These are phyloP conservation scores for Characodon lateralis DNA, from an alignment of 2,797 vertebrate species.

Conservation along the genomic window DNA sequence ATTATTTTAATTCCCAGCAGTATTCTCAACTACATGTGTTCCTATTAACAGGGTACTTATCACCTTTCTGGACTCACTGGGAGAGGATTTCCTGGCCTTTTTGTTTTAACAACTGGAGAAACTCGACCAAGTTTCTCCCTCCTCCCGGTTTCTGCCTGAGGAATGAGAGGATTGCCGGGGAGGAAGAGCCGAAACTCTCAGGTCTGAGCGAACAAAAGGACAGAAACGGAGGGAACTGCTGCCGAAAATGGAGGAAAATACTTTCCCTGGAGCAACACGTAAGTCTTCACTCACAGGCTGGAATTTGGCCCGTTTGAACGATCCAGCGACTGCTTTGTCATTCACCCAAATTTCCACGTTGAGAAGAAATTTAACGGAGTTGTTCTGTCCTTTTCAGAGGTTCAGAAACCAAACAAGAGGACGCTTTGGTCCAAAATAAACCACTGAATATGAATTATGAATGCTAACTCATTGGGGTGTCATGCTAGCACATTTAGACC, in stretches of 20 bases:
- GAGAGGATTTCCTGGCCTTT: slow-evolving; percentile 35
- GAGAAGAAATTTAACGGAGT: slow-evolving; percentile 10
- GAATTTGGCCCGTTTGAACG: neutral
- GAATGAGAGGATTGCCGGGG: slow-evolving; percentile 76
- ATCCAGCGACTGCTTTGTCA: slow-evolving; percentile 26
- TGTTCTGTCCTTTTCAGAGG: neutral
- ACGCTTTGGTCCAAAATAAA: neutral
- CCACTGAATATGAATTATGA: slow-evolving; percentile 32
- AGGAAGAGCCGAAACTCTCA: slow-evolving; percentile 63
- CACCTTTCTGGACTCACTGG: neutral
- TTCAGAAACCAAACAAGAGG: neutral
- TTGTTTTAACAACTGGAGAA: slow-evolving; percentile 55
- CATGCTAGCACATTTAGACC: slow-evolving; percentile 8
- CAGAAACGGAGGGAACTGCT: slow-evolving; percentile 63
- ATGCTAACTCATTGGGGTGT: slow-evolving; percentile 24
- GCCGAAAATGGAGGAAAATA: slow-evolving; percentile 67
- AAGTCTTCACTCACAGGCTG: slow-evolving; percentile 56
- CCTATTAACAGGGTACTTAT: neutral
- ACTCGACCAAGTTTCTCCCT: slow-evolving; percentile 56
- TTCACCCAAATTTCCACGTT: slow-evolving; percentile 20
- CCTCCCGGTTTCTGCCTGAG: slow-evolving; percentile 53
- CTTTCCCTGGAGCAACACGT: slow-evolving; percentile 65
- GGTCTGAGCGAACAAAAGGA: slow-evolving; percentile 75
- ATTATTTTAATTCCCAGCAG: slow-evolving; percentile 3
- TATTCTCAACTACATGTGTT: neutral